phyloP scores from a whole-genome alignment of 1,140 invertebrate species.

The Gryon sp. region DNA sequence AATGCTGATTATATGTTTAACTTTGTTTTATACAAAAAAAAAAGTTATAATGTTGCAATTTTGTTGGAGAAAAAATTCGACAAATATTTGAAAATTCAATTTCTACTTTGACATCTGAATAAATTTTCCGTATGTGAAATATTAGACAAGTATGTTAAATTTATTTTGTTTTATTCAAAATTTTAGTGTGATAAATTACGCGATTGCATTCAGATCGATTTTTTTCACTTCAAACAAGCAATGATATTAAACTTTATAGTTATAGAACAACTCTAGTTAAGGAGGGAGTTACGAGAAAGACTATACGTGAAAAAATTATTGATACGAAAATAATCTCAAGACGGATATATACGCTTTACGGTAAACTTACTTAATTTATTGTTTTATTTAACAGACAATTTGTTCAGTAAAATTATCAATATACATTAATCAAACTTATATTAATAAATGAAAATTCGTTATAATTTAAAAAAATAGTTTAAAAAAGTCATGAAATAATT shows the following conservation, averaged over 20 bases:
- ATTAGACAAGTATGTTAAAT: slow-evolving; percentile 19
- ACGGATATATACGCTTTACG: slow-evolving; percentile 23
- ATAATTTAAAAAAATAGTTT: no score
- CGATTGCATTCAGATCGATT: slow-evolving; percentile 14
- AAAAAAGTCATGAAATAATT: no score
- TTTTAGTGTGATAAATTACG: slow-evolving; percentile 15
- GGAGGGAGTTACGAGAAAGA: slow-evolving; percentile 39
- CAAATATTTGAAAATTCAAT: slow-evolving; percentile 1
- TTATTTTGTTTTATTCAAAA: slow-evolving; percentile 9
- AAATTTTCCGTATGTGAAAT: slow-evolving; percentile 23
- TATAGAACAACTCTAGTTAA: slow-evolving; percentile 24
- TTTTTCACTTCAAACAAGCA: slow-evolving; percentile 28
- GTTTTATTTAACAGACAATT: no score
- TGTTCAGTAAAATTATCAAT: no score
- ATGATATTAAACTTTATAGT: slow-evolving; percentile 22
- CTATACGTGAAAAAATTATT: slow-evolving; percentile 21
- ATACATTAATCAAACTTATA: no score
- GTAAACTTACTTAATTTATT: slow-evolving; percentile 10
- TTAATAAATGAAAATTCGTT: no score
- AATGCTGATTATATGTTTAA: no score
- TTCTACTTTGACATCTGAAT: slow-evolving; percentile 16
- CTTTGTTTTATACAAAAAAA: no score
- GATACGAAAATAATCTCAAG: slow-evolving; percentile 24
- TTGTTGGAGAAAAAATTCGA: not conserved
- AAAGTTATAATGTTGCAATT: no score